Percentiles rank a stretch among this genome's conserved stretches.
Conservation (phyloP, 37 sponge, comb jelly and placozoan species). For the Petrosia ficiformis region DNA sequence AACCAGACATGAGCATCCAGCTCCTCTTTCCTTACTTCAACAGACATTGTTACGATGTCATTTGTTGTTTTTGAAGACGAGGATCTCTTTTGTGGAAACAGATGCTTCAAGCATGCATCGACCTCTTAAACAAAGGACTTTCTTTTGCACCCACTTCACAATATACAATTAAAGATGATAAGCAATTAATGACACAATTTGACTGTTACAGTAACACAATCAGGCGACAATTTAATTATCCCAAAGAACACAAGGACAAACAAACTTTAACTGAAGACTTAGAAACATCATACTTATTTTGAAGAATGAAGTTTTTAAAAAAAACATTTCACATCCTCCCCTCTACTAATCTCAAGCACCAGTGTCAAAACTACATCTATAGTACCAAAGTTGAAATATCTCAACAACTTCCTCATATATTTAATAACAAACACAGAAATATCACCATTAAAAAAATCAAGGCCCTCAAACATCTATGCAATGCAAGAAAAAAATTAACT, state of each 20-base stretch:
- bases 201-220: background rate
- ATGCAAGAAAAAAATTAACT: background rate
- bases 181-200: background rate
- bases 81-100: too few species aligned
- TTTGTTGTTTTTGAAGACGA: too few species aligned
- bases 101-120: too few species aligned
- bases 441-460: background rate
- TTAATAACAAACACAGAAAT: background rate
- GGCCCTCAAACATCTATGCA: background rate
- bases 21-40: too few species aligned
- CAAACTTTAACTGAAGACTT: background rate
- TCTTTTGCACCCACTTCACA: background rate
- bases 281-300: background rate
- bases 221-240: background rate
- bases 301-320: background rate
- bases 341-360: background rate
- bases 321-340: background rate
- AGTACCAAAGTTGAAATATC: background rate
- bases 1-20: too few species aligned
- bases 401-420: background rate
- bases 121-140: background rate
- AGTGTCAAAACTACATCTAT: background rate
- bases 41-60: too few species aligned
- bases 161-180: background rate
- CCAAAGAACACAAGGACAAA: background rate